Percentiles rank a stretch among this genome's conserved stretches.
These are phyloP conservation scores for Sciurus niger DNA, from an alignment of 2,113 vertebrate genomes.

Conservation along the genomic window DNA sequence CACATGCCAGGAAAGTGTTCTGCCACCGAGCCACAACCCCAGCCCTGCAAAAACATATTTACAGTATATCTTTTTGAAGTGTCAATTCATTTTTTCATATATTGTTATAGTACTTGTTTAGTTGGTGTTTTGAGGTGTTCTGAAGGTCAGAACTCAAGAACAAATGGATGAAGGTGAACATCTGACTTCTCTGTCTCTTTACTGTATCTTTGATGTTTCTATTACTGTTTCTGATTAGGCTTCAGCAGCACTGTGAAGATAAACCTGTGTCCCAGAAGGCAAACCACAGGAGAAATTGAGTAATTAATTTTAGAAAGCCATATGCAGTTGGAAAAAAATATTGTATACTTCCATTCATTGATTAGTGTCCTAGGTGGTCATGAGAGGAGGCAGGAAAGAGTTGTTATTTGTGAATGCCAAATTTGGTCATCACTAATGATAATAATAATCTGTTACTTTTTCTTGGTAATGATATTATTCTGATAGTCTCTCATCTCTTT, in stretches of 20 bases:
- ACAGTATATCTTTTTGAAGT: constrained; percentile 14
- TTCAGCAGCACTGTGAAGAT: neutral
- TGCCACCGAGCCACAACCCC: too few relatives aligned
- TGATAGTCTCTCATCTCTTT: neutral
- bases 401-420: neutral
- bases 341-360: neutral
- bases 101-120: neutral
- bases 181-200: neutral
- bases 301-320: neutral
- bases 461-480: neutral
- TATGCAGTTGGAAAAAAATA: neutral
- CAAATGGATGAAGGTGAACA: neutral
- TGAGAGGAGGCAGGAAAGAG: neutral
- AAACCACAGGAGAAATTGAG: neutral
- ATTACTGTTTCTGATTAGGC: neutral
- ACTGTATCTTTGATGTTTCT: neutral
- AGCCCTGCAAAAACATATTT: neutral
- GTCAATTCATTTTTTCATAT: neutral
- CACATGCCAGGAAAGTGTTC: too few relatives aligned
- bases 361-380: neutral
- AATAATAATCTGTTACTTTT: neutral
- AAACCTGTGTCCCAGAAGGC: neutral
- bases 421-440: neutral
- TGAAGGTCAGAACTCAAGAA: neutral
- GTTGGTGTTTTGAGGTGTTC: neutral